These are phyloP conservation scores for Phrynocephalus vlangalii DNA, from an alignment of 2,797 vertebrate genomes.

Conservation along the genomic window DNA sequence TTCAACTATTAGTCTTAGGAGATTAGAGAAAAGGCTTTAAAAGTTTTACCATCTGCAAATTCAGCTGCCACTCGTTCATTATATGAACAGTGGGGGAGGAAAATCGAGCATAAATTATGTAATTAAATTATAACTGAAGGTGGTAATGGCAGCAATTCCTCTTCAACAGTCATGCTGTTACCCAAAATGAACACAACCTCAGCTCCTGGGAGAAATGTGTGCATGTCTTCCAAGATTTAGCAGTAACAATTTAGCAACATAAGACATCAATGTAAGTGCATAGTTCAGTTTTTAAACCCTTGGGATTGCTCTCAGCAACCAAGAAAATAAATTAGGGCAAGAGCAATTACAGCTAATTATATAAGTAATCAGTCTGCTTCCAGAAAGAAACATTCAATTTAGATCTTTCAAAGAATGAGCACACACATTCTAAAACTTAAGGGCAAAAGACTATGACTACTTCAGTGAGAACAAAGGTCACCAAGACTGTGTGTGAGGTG, in stretches of 20 bases:
- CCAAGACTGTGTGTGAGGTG: neutral
- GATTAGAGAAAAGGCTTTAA: conserved; percentile 22
- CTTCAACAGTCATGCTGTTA: conserved; percentile 2
- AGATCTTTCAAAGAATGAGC: conserved; percentile 16
- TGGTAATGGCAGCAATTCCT: conserved; percentile 6
- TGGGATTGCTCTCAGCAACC: neutral
- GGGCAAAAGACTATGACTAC: neutral
- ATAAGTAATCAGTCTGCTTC: conserved; percentile 10
- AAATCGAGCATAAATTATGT: conserved; percentile 17
- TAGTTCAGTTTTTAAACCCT: conserved; percentile 9
- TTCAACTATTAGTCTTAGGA: conserved; percentile 16
- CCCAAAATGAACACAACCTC: neutral
- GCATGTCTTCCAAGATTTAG: neutral
- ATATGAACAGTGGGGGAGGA: conserved; percentile 26
- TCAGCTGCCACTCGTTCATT: conserved; percentile 15
- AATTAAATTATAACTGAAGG: conserved; percentile 28
- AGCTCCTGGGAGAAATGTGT: conserved; percentile 5
- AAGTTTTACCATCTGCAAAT: conserved; percentile 21
- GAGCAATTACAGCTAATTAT: conserved; percentile 24
- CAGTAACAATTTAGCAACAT: neutral
- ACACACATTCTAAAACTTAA: conserved; percentile 7
- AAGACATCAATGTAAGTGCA: neutral
- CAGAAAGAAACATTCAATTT: conserved; percentile 22
- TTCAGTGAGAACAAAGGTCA: neutral
- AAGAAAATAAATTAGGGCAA: conserved; percentile 24